Evolutionary conservation across 1,140 invertebrate genomes (phyloP).

Genomic region (Lithobius niger): DNA sequence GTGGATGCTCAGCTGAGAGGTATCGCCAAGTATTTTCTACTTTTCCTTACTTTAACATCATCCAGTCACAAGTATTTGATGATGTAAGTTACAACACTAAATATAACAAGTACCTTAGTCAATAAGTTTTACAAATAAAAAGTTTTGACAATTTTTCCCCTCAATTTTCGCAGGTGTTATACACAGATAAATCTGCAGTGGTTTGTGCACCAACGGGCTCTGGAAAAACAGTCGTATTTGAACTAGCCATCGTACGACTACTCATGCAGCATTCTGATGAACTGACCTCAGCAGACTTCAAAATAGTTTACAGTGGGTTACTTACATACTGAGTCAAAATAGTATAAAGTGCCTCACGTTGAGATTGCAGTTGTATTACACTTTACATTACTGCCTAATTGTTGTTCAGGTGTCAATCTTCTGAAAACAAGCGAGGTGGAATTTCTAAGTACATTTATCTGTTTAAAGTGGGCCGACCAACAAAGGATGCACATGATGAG

Average conservation of each 20-base stretch:
- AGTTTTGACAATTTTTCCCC: slow-evolving; percentile 12
- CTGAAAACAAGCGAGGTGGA: too few relatives aligned
- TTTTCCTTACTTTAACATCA: slow-evolving; percentile 52
- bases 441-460: too few relatives aligned
- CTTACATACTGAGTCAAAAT: too few relatives aligned
- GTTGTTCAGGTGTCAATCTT: too few relatives aligned
- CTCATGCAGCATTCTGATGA: slow-evolving; percentile 36
- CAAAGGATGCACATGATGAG: too few relatives aligned
- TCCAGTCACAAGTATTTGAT: slow-evolving; percentile 55
- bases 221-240: slow-evolving; percentile 68
- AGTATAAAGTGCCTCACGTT: too few relatives aligned
- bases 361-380: too few relatives aligned
- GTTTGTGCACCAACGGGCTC: slow-evolving; percentile 65
- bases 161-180: slow-evolving; percentile 26
- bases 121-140: not conserved
- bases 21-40: slow-evolving; percentile 42
- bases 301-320: slow-evolving; percentile 53
- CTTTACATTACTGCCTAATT: too few relatives aligned
- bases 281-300: slow-evolving; percentile 31
- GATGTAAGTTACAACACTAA: slow-evolving; percentile 37
- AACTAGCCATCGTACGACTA: slow-evolving; percentile 55
- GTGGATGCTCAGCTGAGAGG: slow-evolving; percentile 32
- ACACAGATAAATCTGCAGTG: slow-evolving; percentile 52
- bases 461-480: too few relatives aligned
- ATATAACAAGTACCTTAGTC: not conserved